Evolutionary conservation across 2,797 vertebrate species (phyloP), one percentile per base, ranked within the genome.

Genomic region (Lacerta bilineata): DNA sequence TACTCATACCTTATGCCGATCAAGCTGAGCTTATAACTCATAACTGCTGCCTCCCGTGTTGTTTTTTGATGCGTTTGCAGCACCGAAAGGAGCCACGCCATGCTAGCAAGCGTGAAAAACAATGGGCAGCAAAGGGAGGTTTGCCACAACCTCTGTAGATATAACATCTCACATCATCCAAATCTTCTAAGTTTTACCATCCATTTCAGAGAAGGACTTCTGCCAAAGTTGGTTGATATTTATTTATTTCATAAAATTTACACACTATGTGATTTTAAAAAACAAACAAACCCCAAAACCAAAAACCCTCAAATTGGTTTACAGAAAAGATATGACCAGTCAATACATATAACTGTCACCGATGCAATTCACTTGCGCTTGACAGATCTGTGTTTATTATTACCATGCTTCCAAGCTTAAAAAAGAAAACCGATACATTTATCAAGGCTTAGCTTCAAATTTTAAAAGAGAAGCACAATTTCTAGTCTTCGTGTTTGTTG

Each of bases 101-200:
- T 36, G 25, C 64, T 61, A 13, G 27, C 66, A 69, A 71, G 39
- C 29, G 29, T 84, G 41, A 88, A 88, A 79, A 27, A 36, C 25
- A 88, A 55, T 23, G 25, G 29, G 27, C 15, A 79, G 33, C 11
- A 15, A 11, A 33, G 61, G 59, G 41, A 82, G 41, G 10, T 39
- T 75, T 66, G 23, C 81, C 69, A 85, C 50, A 64, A 46, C 36
- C 11, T 64, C 36, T 83, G 33, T 69, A 55, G 33, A 10, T 25
- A 69, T 77, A 78, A 13, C 87, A 88, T 77, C 69, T 29, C 61
- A 83, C 23, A 50, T 68, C 29, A 43, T 75, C 55, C 64, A 59
- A 50, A 27, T 55, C n/a, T 50, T 55, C 39, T 77, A 66, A 68
- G 25, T 88, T 78, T 88, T 83, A 83, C 61, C 68, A 69, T 83